These are phyloP conservation scores for Pholis gunnellus DNA, from an alignment of 2,113 vertebrate species.

Conservation along the genomic window DNA sequence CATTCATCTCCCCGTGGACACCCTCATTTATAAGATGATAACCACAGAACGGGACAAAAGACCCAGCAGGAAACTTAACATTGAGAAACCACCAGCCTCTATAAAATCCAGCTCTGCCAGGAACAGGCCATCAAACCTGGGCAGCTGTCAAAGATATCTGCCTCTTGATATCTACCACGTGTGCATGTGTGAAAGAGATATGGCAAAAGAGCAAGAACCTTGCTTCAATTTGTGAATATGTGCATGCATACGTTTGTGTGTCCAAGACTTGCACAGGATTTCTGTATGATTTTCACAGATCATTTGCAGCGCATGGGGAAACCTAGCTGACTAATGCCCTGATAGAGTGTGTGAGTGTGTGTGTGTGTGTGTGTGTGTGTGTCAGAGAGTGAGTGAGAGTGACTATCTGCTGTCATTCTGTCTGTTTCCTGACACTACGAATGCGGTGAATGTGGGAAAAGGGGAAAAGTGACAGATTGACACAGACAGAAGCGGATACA, in stretches of 20 bases:
- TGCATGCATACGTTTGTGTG: neutral
- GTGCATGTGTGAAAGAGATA: slow-evolving; percentile 53
- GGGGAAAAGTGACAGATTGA: slow-evolving; percentile 47
- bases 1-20: slow-evolving; percentile 38
- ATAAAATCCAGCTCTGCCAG: slow-evolving; percentile 41
- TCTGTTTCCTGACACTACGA: slow-evolving; percentile 30
- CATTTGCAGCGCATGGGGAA: slow-evolving; percentile 40
- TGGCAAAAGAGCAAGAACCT: slow-evolving; percentile 42
- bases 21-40: slow-evolving; percentile 44
- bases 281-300: slow-evolving; percentile 56
- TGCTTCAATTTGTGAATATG: slow-evolving; percentile 33
- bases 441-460: slow-evolving; percentile 31
- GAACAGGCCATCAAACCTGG: slow-evolving; percentile 41
- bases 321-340: slow-evolving; percentile 35
- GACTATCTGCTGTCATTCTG: slow-evolving; percentile 56
- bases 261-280: slow-evolving; percentile 34
- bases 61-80: slow-evolving; percentile 41
- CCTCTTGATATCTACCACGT: slow-evolving; percentile 14
- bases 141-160: slow-evolving; percentile 50
- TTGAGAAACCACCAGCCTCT: slow-evolving; percentile 10
- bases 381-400: slow-evolving; percentile 21
- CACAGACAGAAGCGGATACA: slow-evolving; percentile 22
- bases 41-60: slow-evolving; percentile 52
- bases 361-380: slow-evolving; percentile 23
- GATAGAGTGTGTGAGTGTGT: neutral